phyloP scores from a whole-genome alignment of 2,113 vertebrate species.

The Ginglymostoma cirratum region DNA sequence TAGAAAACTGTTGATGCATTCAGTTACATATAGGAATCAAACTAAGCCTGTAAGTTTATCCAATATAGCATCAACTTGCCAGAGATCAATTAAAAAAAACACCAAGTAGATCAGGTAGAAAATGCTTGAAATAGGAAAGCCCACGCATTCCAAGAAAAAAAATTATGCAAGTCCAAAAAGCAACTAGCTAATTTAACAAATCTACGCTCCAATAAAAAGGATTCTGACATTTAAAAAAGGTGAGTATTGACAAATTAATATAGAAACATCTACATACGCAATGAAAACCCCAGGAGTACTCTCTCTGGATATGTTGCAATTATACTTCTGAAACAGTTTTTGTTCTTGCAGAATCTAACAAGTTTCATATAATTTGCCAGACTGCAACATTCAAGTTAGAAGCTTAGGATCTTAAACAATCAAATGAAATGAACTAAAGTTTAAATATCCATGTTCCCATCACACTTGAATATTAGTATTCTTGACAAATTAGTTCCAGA shows the following conservation, averaged over 20 bases:
- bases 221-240: background rate
- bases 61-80: background rate
- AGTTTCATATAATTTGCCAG: background rate
- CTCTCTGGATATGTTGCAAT: background rate
- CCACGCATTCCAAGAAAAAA: background rate
- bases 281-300: background rate
- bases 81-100: background rate
- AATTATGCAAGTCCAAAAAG: background rate
- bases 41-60: too few species aligned
- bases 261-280: background rate
- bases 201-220: background rate
- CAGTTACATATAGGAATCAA: background rate
- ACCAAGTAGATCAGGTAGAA: background rate
- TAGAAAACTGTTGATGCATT: background rate
- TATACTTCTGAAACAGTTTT: background rate
- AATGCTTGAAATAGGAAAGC: background rate
- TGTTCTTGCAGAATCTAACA: background rate
- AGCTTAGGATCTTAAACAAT: background rate
- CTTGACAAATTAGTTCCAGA: background rate
- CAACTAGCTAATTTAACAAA: background rate
- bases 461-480: background rate
- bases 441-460: background rate
- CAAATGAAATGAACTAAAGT: background rate
- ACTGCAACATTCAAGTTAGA: background rate
- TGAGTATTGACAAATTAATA: background rate